These are phyloP conservation scores for Hormaphis cornu DNA, from an alignment of 1,140 invertebrate genomes.

Conservation along the genomic window DNA sequence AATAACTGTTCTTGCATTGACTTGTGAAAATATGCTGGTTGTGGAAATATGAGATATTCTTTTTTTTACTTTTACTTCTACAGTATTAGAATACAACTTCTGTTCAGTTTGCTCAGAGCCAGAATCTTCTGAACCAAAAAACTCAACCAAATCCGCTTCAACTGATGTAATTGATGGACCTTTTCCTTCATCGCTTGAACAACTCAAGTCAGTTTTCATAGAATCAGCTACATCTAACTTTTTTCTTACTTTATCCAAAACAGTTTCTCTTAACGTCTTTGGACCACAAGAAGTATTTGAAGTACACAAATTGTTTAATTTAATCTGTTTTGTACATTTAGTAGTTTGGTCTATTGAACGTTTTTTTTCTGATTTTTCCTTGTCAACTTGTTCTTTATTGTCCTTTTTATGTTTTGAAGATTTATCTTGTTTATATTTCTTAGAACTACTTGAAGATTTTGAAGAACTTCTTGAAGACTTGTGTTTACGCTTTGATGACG, in stretches of 20 bases:
- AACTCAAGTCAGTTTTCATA: neutral
- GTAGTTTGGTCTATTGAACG: neutral
- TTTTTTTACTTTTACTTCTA: slow-evolving; percentile 21
- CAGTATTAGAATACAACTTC: neutral
- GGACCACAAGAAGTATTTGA: neutral
- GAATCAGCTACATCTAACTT: neutral
- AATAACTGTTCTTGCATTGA: slow-evolving; percentile 4
- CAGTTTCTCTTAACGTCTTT: slow-evolving; percentile 3
- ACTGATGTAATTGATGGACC: neutral
- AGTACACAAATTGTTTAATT: neutral
- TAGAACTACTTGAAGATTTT: slow-evolving; percentile 10
- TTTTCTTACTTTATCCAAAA: slow-evolving; percentile 11
- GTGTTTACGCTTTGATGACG: slow-evolving; percentile 8
- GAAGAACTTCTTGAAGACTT: neutral
- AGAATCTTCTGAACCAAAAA: slow-evolving; percentile 1
- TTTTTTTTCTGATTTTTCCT: neutral
- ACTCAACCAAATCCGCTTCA: neutral
- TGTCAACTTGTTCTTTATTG: neutral
- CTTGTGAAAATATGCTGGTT: neutral
- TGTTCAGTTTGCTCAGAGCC: neutral
- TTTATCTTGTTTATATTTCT: slow-evolving; percentile 10
- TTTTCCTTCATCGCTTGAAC: slow-evolving; percentile 1
- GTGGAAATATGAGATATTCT: slow-evolving; percentile 27
- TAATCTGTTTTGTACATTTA: neutral
- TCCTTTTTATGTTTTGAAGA: neutral